Evolutionary conservation across 2,113 vertebrate genomes (phyloP), one percentile per base, ranked within the genome.

Genomic region (Gila orcuttii): DNA sequence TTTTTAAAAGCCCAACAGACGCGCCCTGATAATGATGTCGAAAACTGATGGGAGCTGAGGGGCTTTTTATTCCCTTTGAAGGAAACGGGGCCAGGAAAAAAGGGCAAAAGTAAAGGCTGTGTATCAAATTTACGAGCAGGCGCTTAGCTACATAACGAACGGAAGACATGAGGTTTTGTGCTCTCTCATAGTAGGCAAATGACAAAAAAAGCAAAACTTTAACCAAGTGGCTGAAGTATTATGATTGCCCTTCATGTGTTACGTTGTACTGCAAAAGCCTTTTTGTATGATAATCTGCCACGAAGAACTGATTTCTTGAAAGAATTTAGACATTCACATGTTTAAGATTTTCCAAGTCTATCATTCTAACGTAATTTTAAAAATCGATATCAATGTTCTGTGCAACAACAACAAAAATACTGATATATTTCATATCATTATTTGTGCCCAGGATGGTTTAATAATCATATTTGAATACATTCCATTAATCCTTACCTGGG

Each of bases 41-140:
- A 90, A 71, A 91, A 92, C 86, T 83, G 88, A 92, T 89, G 77
- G 45, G 45, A 91, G 91, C 93, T 92, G 75, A 79, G 66, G 50
- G 75, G 62, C 78, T 66, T 88, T 88, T 86, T 85, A 71, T 75
- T 68, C 50, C 90, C 89, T 90, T 90, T 91, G 85, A 50, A 88
- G 82, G 80, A 82, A 69, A 55, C 0, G 4, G n/a, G 86, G 21
- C 77, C n/a, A 42, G 50, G 57, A 25, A 79, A 45, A 85, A 77
- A 79, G 69, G 77, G 50, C 45, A 60, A 84, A 31, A 60, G 84
- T 82, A 42, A 80, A 86, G 87, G 84, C 84, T 62, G 84, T 82
- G 88, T 64, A 84, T 69, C 82, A 77, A 87, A 86, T 86, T 87
- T 86, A 71, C 42, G 62, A 86, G 78, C 76, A 23, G 85, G 82